These are phyloP conservation scores for Antheraea pernyi DNA, from an alignment of 1,140 invertebrate species.

Conservation along the genomic window DNA sequence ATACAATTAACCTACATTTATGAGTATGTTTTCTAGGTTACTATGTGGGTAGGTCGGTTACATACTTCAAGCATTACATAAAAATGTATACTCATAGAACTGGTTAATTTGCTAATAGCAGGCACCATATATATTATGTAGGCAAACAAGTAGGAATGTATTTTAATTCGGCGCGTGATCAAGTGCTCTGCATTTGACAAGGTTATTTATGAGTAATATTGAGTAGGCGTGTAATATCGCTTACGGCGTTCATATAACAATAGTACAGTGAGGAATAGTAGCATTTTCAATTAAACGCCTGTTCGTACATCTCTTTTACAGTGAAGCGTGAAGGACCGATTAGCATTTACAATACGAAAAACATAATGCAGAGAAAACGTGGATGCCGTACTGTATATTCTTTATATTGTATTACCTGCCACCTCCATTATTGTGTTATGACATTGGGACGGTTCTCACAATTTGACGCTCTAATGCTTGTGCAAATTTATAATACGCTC, in stretches of 20 bases:
- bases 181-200: slow-evolving; percentile 50
- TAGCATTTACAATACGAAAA: background rate
- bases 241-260: background rate
- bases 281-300: background rate
- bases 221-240: slow-evolving; percentile 28
- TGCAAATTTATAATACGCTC: slow-evolving; percentile 13
- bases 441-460: slow-evolving; percentile 19
- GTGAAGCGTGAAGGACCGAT: background rate
- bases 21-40: slow-evolving; percentile 2
- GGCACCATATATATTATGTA: background rate
- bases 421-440: background rate
- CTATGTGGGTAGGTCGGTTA: background rate
- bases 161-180: slow-evolving; percentile 21
- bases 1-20: slow-evolving; percentile 3
- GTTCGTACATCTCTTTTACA: background rate
- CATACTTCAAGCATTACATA: slow-evolving; percentile 3
- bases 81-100: background rate
- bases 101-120: background rate
- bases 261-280: background rate
- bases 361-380: background rate
- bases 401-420: slow-evolving; percentile 1
- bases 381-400: background rate
- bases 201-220: slow-evolving; percentile 28
- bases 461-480: slow-evolving; percentile 24
- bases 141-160: slow-evolving; percentile 10